phyloP scores from a whole-genome alignment of 1,140 invertebrate species.

The Hydropsyche tenuis region DNA sequence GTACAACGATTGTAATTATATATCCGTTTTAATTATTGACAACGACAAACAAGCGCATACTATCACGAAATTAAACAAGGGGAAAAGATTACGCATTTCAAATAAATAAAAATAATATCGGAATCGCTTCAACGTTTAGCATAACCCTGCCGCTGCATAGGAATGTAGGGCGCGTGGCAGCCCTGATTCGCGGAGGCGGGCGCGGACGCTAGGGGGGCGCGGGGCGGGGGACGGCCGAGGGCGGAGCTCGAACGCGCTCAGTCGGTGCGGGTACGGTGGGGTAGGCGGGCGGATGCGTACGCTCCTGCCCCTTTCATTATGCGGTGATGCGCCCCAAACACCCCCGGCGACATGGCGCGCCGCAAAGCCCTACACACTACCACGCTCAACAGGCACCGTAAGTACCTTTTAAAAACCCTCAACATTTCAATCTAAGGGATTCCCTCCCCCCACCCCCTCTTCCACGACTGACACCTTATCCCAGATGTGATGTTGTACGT shows the following conservation, averaged over 20 bases:
- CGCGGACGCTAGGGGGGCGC: background rate
- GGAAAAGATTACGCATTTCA: no score
- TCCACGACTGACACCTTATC: background rate
- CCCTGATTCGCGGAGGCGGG: background rate
- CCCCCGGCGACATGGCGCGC: slow-evolving; percentile 9
- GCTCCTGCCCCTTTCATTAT: background rate
- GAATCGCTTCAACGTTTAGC: no score
- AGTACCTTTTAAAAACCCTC: background rate
- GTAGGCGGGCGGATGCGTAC: background rate
- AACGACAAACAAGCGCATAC: no score
- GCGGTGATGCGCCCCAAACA: background rate
- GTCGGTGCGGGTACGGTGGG: background rate
- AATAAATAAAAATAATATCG: no score
- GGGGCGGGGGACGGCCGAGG: background rate
- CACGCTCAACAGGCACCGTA: background rate
- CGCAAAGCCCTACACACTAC: background rate
- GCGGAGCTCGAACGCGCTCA: background rate
- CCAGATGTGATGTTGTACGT: background rate
- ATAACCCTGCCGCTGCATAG: no score
- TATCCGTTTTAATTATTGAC: no score
- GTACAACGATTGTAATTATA: no score
- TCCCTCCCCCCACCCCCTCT: background rate
- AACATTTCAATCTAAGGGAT: background rate
- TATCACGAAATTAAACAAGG: no score
- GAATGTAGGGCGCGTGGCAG: no score